These are phyloP conservation scores for Boloria selene DNA, from an alignment of 2,888 invertebrate genomes.

Conservation along the genomic window DNA sequence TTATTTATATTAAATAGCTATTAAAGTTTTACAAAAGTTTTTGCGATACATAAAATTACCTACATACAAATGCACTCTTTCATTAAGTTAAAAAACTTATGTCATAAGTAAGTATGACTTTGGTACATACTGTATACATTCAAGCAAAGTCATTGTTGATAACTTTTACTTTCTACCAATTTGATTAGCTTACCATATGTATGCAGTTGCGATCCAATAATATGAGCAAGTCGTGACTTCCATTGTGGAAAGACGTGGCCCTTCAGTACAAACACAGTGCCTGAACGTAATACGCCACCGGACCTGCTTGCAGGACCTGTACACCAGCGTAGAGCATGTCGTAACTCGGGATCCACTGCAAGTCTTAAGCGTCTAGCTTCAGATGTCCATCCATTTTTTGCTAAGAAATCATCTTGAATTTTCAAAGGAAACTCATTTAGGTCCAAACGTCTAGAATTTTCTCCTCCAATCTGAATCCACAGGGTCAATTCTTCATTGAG, in stretches of 20 bases:
- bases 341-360: slow-evolving; percentile 85
- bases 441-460: slow-evolving; percentile 79
- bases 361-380: slow-evolving; percentile 82
- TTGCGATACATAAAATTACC: no score
- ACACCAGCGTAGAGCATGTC: slow-evolving; percentile 84
- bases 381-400: slow-evolving; percentile 83
- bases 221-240: slow-evolving; percentile 83
- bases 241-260: slow-evolving; percentile 87
- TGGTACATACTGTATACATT: not conserved
- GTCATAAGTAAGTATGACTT: no score
- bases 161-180: slow-evolving; percentile 2
- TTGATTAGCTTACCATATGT: slow-evolving; percentile 72
- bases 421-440: slow-evolving; percentile 81
- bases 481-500: slow-evolving; percentile 74
- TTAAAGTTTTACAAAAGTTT: no score
- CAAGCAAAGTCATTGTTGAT: not conserved
- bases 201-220: slow-evolving; percentile 83
- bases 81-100: no score
- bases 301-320: slow-evolving; percentile 81
- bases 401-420: slow-evolving; percentile 84
- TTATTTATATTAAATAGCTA: no score
- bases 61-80: no score
- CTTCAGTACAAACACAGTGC: slow-evolving; percentile 83
- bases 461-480: slow-evolving; percentile 83
- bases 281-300: slow-evolving; percentile 69